Evolutionary conservation across 1,140 invertebrate genomes (phyloP).

Genomic region (Magallana angulata): DNA sequence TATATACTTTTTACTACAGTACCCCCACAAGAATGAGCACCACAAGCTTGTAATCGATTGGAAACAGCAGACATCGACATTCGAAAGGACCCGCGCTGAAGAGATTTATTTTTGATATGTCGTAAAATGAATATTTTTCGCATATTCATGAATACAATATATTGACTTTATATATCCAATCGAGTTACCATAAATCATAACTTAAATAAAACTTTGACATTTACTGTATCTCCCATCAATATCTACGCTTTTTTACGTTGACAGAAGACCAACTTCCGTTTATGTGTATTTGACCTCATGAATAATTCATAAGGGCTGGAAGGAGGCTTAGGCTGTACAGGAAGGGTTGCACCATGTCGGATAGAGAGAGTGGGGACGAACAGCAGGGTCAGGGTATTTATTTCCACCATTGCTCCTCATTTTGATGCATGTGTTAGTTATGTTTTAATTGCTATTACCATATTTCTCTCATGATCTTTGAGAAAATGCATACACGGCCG

Average conservation of each 20-base stretch:
- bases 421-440: neutral
- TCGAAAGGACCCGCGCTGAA: neutral
- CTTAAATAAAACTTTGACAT: no score
- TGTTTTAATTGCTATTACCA: neutral
- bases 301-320: conserved; percentile 74
- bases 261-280: conserved; percentile 8
- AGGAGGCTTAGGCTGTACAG: conserved; percentile 71
- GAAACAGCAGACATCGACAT: neutral
- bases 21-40: no score
- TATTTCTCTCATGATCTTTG: conserved; percentile 30
- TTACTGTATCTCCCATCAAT: no score
- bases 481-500: neutral
- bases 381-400: conserved; percentile 69
- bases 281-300: conserved; percentile 68
- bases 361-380: conserved; percentile 76
- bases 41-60: no score
- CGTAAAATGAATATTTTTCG: neutral
- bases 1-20: no score
- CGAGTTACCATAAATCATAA: no score
- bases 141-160: neutral
- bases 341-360: conserved; percentile 77
- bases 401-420: neutral
- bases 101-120: neutral
- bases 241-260: neutral
- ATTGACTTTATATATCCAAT: no score